A percentile compares a stretch with the other conserved stretches of the same genome.
Evolutionary conservation across 2,797 vertebrate genomes (phyloP).

Genomic region (Fistularia tabacaria): DNA sequence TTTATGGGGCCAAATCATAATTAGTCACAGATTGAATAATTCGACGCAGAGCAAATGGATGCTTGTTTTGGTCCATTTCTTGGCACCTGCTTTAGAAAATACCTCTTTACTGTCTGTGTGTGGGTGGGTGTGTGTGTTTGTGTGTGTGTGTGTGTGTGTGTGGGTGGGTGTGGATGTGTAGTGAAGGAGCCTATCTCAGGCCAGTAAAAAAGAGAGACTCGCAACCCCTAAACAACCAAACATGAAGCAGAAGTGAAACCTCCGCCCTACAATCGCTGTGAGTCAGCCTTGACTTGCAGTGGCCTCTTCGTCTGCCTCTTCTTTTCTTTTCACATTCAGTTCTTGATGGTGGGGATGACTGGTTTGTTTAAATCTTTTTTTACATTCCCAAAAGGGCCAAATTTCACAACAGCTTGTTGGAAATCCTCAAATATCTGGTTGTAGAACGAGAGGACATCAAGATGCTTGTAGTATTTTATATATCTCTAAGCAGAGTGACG

Average conservation of each 20-base stretch:
- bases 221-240: conserved; percentile 52
- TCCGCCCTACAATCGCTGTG: conserved; percentile 50
- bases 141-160: conserved; percentile 8
- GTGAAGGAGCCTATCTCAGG: conserved; percentile 18
- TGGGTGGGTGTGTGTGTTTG: conserved; percentile 9
- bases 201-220: conserved; percentile 37
- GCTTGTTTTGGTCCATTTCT: conserved; percentile 49
- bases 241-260: conserved; percentile 50
- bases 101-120: conserved; percentile 24
- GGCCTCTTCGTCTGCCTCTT: conserved; percentile 34
- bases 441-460: no score
- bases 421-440: conserved; percentile 3
- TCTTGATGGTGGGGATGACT: background rate
- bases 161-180: conserved; percentile 15
- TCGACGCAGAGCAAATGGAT: conserved; percentile 44
- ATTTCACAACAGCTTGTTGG: conserved; percentile 19
- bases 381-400: conserved; percentile 11
- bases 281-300: conserved; percentile 56
- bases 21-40: conserved; percentile 69
- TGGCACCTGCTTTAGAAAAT: conserved; percentile 51
- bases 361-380: conserved; percentile 15
- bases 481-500: no score
- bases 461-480: no score
- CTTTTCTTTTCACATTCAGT: conserved; percentile 27
- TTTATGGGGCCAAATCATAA: conserved; percentile 65